Conservation (phyloP, 2,113 vertebrate species). For the Ciconia maguari region DNA sequence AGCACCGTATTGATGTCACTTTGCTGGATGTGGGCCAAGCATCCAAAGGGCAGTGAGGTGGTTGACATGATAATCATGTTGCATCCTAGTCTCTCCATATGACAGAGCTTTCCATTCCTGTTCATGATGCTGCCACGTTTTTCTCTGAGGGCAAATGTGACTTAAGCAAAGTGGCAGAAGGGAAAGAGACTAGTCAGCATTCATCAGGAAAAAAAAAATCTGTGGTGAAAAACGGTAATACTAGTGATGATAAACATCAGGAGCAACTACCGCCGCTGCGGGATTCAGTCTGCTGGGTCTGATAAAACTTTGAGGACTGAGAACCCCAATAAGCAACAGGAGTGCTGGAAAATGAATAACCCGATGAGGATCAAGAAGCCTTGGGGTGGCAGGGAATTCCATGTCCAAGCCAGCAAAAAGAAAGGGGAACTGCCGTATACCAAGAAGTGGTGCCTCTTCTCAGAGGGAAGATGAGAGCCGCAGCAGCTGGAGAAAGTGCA, state of each 20-base stretch:
- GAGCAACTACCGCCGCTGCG: accelerated
- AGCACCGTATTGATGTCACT: not conserved
- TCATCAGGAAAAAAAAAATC: not conserved
- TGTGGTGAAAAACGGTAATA: not conserved
- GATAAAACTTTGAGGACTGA: not conserved
- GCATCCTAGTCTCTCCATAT: not conserved
- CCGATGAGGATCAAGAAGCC: not conserved
- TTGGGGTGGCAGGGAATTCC: not conserved
- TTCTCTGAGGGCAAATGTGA: not conserved
- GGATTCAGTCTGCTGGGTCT: not conserved
- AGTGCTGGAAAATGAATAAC: not conserved
- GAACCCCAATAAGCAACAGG: not conserved
- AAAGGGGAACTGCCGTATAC: not conserved
- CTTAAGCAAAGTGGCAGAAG: slow-evolving; percentile 16
- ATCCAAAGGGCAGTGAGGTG: not conserved
- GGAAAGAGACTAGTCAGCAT: not conserved
- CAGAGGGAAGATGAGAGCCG: not conserved
- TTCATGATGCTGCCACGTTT: not conserved
- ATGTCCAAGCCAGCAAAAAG: not conserved
- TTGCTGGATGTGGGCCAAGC: not conserved
- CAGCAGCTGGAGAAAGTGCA: slow-evolving; percentile 4
- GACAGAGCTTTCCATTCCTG: not conserved
- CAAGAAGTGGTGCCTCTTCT: not conserved
- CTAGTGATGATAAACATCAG: not conserved
- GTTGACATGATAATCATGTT: not conserved